phyloP scores from a whole-genome alignment of 2,113 vertebrate genomes.

The Hoplias malabaricus region DNA sequence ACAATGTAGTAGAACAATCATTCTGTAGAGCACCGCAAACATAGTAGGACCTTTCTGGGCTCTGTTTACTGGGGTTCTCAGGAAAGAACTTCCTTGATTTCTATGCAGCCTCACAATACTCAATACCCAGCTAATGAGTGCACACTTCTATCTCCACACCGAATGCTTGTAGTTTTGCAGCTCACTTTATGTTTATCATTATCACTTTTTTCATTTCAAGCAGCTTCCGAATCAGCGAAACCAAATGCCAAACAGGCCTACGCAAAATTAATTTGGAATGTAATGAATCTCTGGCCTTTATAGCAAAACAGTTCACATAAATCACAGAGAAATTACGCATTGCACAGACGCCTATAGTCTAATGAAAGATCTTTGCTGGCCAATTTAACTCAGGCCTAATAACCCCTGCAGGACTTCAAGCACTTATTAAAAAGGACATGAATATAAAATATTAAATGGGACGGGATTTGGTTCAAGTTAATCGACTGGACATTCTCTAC shows the following conservation, averaged over 20 bases:
- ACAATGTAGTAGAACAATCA: neutral
- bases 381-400: neutral
- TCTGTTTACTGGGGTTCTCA: too few species aligned
- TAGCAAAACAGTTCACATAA: neutral
- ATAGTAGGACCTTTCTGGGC: too few species aligned
- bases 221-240: neutral
- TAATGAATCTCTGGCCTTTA: conserved; percentile 11
- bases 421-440: too few species aligned
- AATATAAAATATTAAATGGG: too few species aligned
- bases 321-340: neutral
- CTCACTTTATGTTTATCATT: neutral
- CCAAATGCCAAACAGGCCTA: conserved; percentile 10
- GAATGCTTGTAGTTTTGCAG: neutral
- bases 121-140: too few species aligned
- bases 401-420: too few species aligned
- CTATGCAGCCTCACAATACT: too few species aligned
- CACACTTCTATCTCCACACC: neutral
- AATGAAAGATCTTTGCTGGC: too few species aligned
- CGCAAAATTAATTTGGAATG: neutral
- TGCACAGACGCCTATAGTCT: too few species aligned
- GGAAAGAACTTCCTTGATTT: too few species aligned
- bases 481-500: too few species aligned
- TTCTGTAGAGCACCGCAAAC: neutral
- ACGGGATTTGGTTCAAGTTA: too few species aligned
- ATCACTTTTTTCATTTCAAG: neutral